Percentiles rank a stretch among this genome's conserved stretches.
Evolutionary conservation across 2,888 invertebrate species (phyloP).

Genomic region (Apantesis nais): DNA sequence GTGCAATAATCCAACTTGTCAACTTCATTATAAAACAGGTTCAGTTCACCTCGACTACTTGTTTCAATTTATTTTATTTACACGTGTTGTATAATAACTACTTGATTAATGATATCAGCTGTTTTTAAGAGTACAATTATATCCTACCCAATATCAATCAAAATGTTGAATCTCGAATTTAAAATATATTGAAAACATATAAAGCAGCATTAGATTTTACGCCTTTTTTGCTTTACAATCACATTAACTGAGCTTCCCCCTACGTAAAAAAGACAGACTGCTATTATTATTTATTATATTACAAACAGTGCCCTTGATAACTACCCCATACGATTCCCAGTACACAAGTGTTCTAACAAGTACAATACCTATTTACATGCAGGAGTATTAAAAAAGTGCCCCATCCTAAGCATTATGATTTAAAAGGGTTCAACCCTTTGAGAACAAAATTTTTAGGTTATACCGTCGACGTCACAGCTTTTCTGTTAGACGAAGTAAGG

Average conservation of each 20-base stretch:
- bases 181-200: not conserved
- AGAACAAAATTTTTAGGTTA: constrained; percentile 67
- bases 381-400: constrained; percentile 78
- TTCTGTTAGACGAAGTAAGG: constrained; percentile 66
- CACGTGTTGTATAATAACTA: constrained; percentile 55
- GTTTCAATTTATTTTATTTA: constrained; percentile 54
- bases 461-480: constrained; percentile 67
- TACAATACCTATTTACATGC: constrained; percentile 84
- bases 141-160: constrained; percentile 7
- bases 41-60: constrained; percentile 56
- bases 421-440: constrained; percentile 83
- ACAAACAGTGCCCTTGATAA: constrained; percentile 81
- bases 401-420: constrained; percentile 75
- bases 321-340: constrained; percentile 76
- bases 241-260: constrained; percentile 62
- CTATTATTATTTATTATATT: constrained; percentile 79
- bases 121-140: constrained; percentile 20
- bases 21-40: constrained; percentile 65
- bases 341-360: constrained; percentile 83
- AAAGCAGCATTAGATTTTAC: not conserved
- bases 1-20: constrained; percentile 54
- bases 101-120: constrained; percentile 40
- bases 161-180: not conserved
- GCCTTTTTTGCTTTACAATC: constrained; percentile 45
- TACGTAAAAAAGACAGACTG: constrained; percentile 67